A percentile compares a stretch with the other conserved stretches of the same genome.
These are phyloP conservation scores for Knipowitschia caucasica DNA, from an alignment of 2,797 vertebrate genomes.

Conservation along the genomic window DNA sequence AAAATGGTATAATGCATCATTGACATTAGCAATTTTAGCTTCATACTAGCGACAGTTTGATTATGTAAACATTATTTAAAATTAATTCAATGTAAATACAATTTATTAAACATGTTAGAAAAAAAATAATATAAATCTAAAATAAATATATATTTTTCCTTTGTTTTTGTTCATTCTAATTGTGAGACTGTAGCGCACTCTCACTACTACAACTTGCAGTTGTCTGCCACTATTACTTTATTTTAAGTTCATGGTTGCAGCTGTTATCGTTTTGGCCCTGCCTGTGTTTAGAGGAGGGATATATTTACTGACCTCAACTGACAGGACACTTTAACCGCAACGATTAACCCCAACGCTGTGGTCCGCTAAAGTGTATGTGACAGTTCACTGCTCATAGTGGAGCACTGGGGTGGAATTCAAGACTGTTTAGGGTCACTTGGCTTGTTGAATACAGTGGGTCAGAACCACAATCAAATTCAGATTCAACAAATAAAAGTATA, in stretches of 20 bases:
- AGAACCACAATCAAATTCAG: not conserved
- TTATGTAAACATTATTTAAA: too few species aligned
- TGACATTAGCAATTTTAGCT: too few species aligned
- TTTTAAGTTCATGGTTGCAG: not conserved
- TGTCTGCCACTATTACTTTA: not conserved
- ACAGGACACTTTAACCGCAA: not conserved
- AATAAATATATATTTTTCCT: too few species aligned
- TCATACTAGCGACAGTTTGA: too few species aligned
- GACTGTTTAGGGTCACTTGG: slow-evolving; percentile 4
- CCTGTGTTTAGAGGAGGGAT: not conserved
- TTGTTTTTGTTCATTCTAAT: too few species aligned
- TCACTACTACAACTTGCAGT: not conserved
- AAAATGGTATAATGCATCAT: too few species aligned
- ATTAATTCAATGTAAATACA: too few species aligned
- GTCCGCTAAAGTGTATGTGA: too few species aligned
- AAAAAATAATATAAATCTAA: too few species aligned
- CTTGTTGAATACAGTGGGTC: not conserved
- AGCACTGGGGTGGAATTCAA: slow-evolving; percentile 17
- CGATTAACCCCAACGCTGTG: not conserved
- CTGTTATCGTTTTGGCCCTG: not conserved
- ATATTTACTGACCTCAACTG: not conserved
- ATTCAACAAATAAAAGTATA: not conserved
- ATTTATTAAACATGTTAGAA: too few species aligned
- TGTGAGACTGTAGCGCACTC: too few species aligned
- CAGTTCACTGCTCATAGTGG: slow-evolving; percentile 9